These are phyloP conservation scores for Cynodonichthys magdalenae DNA, from an alignment of 2,797 vertebrate genomes.

Conservation along the genomic window DNA sequence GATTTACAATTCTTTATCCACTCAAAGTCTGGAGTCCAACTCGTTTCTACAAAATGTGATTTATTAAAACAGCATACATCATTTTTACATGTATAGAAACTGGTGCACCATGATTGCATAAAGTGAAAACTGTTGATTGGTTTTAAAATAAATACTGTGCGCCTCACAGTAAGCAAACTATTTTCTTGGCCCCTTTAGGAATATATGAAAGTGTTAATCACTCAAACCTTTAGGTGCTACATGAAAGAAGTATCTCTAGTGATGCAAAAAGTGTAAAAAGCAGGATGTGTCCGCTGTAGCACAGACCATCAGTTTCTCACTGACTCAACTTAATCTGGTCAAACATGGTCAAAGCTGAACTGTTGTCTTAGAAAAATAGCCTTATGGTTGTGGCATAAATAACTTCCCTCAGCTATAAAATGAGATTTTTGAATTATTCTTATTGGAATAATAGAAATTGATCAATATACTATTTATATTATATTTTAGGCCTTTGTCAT, in stretches of 20 bases:
- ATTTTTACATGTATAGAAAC: slow-evolving; percentile 46
- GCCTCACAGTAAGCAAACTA: slow-evolving; percentile 27
- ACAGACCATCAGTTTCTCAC: background rate
- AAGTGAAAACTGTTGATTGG: slow-evolving; percentile 46
- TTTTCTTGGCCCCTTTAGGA: slow-evolving; percentile 42
- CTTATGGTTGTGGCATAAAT: background rate
- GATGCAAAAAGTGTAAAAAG: slow-evolving; percentile 13
- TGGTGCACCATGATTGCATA: slow-evolving; percentile 34
- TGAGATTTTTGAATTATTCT: background rate
- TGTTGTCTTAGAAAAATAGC: slow-evolving; percentile 13
- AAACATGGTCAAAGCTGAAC: background rate
- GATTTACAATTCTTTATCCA: background rate
- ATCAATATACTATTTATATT: too few species aligned
- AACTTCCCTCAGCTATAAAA: background rate
- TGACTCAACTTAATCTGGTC: too few species aligned
- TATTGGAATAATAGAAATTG: background rate
- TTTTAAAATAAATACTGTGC: slow-evolving; percentile 53
- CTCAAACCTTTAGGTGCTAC: slow-evolving; percentile 20
- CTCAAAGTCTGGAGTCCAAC: slow-evolving; percentile 11
- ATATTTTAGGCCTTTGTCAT: too few species aligned
- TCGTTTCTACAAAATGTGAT: slow-evolving; percentile 75
- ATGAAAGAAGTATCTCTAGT: slow-evolving; percentile 3
- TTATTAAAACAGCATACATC: slow-evolving; percentile 75
- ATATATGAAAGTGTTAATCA: slow-evolving; percentile 17
- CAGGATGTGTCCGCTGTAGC: slow-evolving; percentile 6